Evolutionary conservation across 2,888 invertebrate genomes (phyloP), one percentile per base, ranked within the genome.

Genomic region (Candidula unifasciata): DNA sequence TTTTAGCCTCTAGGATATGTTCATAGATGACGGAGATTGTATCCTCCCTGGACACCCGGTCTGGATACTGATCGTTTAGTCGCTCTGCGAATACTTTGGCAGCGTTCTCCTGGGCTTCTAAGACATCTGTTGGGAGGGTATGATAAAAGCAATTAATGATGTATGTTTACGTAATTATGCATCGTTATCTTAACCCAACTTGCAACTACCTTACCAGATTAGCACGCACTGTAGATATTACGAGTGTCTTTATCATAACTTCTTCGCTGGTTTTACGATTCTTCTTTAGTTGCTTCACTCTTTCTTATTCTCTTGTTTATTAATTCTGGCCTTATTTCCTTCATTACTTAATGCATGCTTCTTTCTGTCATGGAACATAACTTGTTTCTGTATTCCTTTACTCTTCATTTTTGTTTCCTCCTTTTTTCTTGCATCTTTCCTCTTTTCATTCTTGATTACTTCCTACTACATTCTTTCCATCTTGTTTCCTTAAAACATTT

Each of bases 81-180:
- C 27, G 18, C n/a, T 71, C 35, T 13, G 78, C 60, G 60, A 83
- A 83, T 0, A 30, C 44, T 21, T 2, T 27, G 3, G 71, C 35
- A 6, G 83, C 78, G 3, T 33, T 57, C 30, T 83, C 83, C 44
- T 83, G 76, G 13, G 10, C 78, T 27, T 76, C 78, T 71, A 83
- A 54, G 2, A 83, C 83, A 71, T 79, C 83, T 83, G 78, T 16
- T 16, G 24, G n/a, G 27, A 33, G 60, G 33, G 30, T 27, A 18
- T 27, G 10, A 60, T 24, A 27, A 37, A 35, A 6, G 44, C 64
- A 30, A n/a, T n/a, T n/a, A n/a, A n/a, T n/a, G n/a, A n/a, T n/a
- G n/a, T n/a, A n/a, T n/a, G n/a, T n/a, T n/a, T n/a, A n/a, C n/a
- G n/a, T n/a, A n/a, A n/a, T n/a, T n/a, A n/a, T n/a, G n/a, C n/a